A percentile compares a stretch with the other conserved stretches of the same genome.
phyloP scores from a whole-genome alignment of 2,888 invertebrate genomes.

The Gnatocerus cornutus region DNA sequence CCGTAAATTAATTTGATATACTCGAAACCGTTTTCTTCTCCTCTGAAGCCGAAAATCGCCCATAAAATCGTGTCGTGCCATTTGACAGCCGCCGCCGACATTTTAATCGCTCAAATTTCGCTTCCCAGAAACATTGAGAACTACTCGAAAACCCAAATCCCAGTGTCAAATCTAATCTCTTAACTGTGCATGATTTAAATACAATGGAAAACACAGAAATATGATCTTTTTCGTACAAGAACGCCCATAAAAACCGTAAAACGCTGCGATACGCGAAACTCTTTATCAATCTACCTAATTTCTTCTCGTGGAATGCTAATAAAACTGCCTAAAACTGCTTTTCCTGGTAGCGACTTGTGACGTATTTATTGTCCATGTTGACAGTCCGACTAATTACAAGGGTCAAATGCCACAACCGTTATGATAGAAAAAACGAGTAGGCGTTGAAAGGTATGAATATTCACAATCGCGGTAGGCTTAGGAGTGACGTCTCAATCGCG shows the following conservation, averaged over 20 bases:
- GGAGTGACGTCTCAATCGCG: neutral
- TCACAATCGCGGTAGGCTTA: neutral
- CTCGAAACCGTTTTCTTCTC: no score
- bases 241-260: slow-evolving; percentile 5
- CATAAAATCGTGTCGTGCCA: no score
- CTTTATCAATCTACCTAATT: slow-evolving; percentile 8
- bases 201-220: neutral
- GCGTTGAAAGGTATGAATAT: slow-evolving; percentile 5
- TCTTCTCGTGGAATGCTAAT: slow-evolving; percentile 2
- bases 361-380: slow-evolving; percentile 18
- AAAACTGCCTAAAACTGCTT: neutral
- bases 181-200: neutral
- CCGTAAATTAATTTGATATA: no score
- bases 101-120: no score
- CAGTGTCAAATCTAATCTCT: no score
- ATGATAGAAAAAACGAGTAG: slow-evolving; percentile 6
- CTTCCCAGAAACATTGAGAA: no score
- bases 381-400: slow-evolving; percentile 10
- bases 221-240: neutral
- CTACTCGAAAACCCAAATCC: no score
- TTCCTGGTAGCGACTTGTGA: slow-evolving; percentile 10
- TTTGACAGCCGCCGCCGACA: no score
- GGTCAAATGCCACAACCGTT: slow-evolving; percentile 16
- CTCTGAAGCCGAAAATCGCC: no score
- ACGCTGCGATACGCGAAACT: neutral